Conservation (phyloP, 1,140 invertebrate genomes). For the Saccostrea echinata region DNA sequence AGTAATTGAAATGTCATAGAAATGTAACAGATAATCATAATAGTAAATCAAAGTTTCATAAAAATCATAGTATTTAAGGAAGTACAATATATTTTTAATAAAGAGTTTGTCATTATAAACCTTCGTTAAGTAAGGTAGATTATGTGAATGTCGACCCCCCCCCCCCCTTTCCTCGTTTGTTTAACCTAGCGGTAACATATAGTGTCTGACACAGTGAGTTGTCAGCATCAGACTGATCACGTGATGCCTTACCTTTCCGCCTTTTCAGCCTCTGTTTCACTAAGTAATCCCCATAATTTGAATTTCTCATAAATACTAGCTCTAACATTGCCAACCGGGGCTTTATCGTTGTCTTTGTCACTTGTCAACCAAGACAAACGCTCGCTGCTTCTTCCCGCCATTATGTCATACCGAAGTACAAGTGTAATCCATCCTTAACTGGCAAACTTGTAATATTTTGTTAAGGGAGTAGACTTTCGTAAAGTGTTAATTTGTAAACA, state of each 20-base stretch:
- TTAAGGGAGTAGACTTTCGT: background rate
- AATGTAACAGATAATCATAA: no score
- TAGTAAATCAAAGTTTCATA: no score
- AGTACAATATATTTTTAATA: no score
- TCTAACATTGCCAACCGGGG: background rate
- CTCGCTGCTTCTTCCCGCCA: background rate
- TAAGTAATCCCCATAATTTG: constrained; percentile 19
- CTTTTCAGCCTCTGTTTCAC: background rate
- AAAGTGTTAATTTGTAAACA: constrained; percentile 15
- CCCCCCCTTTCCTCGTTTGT: no score
- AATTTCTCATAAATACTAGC: constrained; percentile 16
- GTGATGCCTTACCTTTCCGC: background rate
- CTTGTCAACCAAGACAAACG: constrained; percentile 3
- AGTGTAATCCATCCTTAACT: background rate
- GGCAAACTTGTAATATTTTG: background rate
- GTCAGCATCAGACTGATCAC: no score
- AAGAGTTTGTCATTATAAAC: no score
- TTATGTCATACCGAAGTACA: background rate
- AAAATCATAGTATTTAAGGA: no score
- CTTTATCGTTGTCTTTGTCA: background rate
- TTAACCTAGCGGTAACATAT: no score
- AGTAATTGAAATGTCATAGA: no score
- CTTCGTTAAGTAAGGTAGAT: no score
- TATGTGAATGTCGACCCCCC: no score
- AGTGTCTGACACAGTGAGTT: no score